Conservation (phyloP, 2,888 invertebrate genomes). For the Peribatodes rhomboidaria region DNA sequence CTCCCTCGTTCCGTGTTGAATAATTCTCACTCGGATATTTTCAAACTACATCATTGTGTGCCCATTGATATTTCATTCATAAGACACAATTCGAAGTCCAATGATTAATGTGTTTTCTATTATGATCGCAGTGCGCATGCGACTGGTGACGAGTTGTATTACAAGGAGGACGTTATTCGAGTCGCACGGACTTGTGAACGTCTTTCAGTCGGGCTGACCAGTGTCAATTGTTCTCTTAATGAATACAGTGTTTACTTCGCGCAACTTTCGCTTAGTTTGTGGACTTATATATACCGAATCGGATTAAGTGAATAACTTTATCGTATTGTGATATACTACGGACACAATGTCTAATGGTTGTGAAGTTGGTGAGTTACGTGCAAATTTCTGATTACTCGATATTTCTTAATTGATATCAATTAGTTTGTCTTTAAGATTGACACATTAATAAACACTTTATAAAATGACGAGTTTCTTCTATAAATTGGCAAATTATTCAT, state of each 20-base stretch:
- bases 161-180: conserved; percentile 69
- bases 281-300: conserved; percentile 42
- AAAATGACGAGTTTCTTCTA: neutral
- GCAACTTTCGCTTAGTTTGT: conserved; percentile 42
- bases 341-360: conserved; percentile 57
- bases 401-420: conserved; percentile 17
- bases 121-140: conserved; percentile 81
- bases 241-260: conserved; percentile 52
- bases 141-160: conserved; percentile 68
- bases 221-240: conserved; percentile 58
- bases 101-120: conserved; percentile 80
- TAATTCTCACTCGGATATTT: conserved; percentile 68
- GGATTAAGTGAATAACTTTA: conserved; percentile 47
- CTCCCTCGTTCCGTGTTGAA: conserved; percentile 66
- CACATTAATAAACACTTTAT: neutral
- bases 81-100: conserved; percentile 63
- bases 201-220: conserved; percentile 51
- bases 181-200: conserved; percentile 64
- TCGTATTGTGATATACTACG: conserved; percentile 39
- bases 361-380: conserved; percentile 58
- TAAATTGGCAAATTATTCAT: neutral
- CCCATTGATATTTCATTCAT: conserved; percentile 54
- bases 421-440: conserved; percentile 2
- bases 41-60: conserved; percentile 73
- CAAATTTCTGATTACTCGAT: neutral